Conservation (phyloP, 2,797 vertebrate genomes). For the Cirrhinus molitorella region DNA sequence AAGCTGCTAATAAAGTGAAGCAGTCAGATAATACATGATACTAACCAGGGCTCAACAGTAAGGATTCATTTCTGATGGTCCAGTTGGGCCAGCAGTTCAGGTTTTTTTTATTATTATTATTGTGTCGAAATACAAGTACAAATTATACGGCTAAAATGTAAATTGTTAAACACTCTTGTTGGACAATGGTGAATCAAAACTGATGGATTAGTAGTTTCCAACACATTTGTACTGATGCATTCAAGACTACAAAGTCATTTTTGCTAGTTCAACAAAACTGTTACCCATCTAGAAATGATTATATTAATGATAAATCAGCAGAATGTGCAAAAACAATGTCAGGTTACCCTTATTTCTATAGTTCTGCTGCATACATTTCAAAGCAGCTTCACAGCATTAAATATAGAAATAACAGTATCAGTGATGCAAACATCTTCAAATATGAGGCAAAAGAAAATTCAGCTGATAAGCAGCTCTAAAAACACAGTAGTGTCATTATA, state of each 20-base stretch:
- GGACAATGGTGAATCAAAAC: too few species aligned
- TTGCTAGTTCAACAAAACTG: too few species aligned
- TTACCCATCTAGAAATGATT: not conserved
- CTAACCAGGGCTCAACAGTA: not conserved
- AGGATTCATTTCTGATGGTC: not conserved
- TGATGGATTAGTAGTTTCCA: too few species aligned
- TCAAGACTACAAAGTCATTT: too few species aligned
- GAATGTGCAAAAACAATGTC: not conserved
- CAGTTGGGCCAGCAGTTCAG: not conserved
- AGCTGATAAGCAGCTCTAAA: not conserved
- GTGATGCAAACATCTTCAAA: not conserved
- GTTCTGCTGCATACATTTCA: not conserved
- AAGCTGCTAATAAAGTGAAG: slow-evolving; percentile 18
- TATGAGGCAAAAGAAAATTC: not conserved
- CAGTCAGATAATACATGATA: not conserved
- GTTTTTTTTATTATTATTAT: not conserved
- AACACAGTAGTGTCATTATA: not conserved
- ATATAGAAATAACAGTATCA: not conserved
- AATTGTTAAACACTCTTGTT: too few species aligned
- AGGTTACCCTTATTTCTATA: too few species aligned
- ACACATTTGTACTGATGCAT: too few species aligned
- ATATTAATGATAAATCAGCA: not conserved
- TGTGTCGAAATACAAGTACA: too few species aligned
- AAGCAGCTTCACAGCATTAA: not conserved
- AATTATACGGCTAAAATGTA: too few species aligned